These are phyloP conservation scores for Alitta virens DNA, from an alignment of 2,888 invertebrate genomes.

Conservation along the genomic window DNA sequence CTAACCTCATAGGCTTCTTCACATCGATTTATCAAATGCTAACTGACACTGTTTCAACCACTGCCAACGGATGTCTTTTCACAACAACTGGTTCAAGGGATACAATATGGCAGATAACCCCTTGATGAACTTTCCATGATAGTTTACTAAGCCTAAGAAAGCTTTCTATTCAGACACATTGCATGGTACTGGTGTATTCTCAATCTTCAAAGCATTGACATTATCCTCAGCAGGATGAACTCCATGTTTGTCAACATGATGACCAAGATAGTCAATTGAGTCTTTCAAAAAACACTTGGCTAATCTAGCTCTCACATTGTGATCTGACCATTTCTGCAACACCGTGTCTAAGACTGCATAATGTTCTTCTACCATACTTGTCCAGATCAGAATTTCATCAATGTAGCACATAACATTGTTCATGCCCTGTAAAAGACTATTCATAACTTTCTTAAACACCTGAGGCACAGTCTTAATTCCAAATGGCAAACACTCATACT, in stretches of 20 bases:
- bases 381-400: no score
- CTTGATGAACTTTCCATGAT: not conserved
- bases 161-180: not conserved
- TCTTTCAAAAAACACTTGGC: no score
- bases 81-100: not conserved
- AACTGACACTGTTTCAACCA: not conserved
- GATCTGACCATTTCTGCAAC: no score
- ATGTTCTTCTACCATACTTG: no score
- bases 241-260: not conserved
- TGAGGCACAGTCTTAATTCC: no score
- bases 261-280: not conserved
- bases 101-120: not conserved
- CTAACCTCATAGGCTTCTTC: constrained; percentile 35
- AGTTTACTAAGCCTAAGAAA: constrained; percentile 1
- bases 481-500: no score
- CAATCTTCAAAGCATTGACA: not conserved
- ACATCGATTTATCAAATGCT: constrained; percentile 29
- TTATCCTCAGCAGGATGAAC: not conserved
- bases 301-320: no score
- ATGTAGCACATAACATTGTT: no score
- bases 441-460: no score
- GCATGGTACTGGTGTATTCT: not conserved
- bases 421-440: no score
- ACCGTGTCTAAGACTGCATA: no score
- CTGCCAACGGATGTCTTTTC: not conserved